A percentile compares a stretch with the other conserved stretches of the same genome.
Evolutionary conservation across 2,797 vertebrate species (phyloP).

Genomic region (Sciaenops ocellatus): DNA sequence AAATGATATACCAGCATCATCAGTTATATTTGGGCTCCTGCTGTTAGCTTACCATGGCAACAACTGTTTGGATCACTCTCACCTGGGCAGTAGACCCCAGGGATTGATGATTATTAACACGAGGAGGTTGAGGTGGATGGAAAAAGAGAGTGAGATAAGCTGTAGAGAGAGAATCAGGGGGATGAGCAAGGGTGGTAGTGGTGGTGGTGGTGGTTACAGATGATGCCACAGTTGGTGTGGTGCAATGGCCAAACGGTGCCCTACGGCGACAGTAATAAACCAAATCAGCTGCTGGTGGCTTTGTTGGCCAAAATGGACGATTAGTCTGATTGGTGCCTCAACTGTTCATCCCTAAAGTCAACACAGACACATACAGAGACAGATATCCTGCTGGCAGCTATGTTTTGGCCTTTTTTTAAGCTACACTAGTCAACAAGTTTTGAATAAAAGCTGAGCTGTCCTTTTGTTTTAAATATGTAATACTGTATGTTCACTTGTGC

Average conservation of each 20-base stretch:
- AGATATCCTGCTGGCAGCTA: background rate
- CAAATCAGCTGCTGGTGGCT: constrained; percentile 50
- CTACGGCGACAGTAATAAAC: constrained; percentile 62
- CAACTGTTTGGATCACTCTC: constrained; percentile 55
- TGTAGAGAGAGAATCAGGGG: constrained; percentile 19
- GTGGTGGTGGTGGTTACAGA: constrained; percentile 47
- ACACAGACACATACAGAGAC: constrained; percentile 6
- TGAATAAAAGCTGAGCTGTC: background rate
- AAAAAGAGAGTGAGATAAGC: constrained; percentile 18
- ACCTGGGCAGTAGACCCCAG: constrained; percentile 57
- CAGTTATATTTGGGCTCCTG: constrained; percentile 66
- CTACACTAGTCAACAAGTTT: background rate
- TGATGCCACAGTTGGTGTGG: constrained; percentile 74
- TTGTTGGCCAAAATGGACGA: constrained; percentile 52
- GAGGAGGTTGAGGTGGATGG: constrained; percentile 32
- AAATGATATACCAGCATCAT: constrained; percentile 13
- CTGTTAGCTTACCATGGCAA: constrained; percentile 65
- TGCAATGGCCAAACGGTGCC: constrained; percentile 62
- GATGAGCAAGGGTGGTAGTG: constrained; percentile 2
- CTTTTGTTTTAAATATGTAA: background rate
- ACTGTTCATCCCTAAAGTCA: constrained; percentile 22
- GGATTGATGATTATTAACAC: constrained; percentile 37
- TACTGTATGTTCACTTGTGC: background rate
- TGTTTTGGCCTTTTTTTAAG: constrained; percentile 3
- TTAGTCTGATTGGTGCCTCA: constrained; percentile 54